phyloP scores from a whole-genome alignment of 2,797 vertebrate genomes.

The Gadopsis marmoratus region DNA sequence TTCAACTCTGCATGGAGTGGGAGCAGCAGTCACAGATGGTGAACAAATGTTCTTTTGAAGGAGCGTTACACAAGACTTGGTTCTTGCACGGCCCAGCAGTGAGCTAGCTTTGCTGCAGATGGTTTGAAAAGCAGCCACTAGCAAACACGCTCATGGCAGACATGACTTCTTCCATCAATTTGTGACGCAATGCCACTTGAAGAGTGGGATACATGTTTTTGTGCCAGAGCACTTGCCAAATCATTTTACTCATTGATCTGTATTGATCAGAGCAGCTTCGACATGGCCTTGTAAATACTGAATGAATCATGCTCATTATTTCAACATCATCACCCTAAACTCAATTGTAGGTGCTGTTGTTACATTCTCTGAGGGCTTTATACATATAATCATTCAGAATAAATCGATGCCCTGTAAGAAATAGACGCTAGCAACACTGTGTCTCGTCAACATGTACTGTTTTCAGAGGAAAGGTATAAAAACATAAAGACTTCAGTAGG shows the following conservation, averaged over 20 bases:
- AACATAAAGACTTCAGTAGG: slow-evolving; percentile 52
- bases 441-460: slow-evolving; percentile 34
- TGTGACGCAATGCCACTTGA: slow-evolving; percentile 60
- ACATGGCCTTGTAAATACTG: slow-evolving; percentile 44
- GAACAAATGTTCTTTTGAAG: slow-evolving; percentile 82
- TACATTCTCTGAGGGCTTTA: slow-evolving; percentile 7
- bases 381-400: slow-evolving; percentile 20
- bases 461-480: slow-evolving; percentile 49
- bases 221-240: slow-evolving; percentile 51
- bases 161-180: slow-evolving; percentile 52
- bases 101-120: slow-evolving; percentile 70
- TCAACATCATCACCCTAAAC: slow-evolving; percentile 50
- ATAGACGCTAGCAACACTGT: slow-evolving; percentile 2
- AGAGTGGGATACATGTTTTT: slow-evolving; percentile 47
- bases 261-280: slow-evolving; percentile 51
- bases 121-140: slow-evolving; percentile 68
- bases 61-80: slow-evolving; percentile 75
- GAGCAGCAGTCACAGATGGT: slow-evolving; percentile 80
- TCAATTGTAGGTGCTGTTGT: slow-evolving; percentile 10
- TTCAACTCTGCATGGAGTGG: slow-evolving; percentile 69
- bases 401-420: slow-evolving; percentile 19
- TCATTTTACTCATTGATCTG: slow-evolving; percentile 54
- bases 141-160: slow-evolving; percentile 58
- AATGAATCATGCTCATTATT: slow-evolving; percentile 43
- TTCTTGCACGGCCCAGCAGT: slow-evolving; percentile 69